Evolutionary conservation across 1,140 invertebrate species (phyloP), one percentile per base, ranked within the genome.

Genomic region (Goniozus legneri): DNA sequence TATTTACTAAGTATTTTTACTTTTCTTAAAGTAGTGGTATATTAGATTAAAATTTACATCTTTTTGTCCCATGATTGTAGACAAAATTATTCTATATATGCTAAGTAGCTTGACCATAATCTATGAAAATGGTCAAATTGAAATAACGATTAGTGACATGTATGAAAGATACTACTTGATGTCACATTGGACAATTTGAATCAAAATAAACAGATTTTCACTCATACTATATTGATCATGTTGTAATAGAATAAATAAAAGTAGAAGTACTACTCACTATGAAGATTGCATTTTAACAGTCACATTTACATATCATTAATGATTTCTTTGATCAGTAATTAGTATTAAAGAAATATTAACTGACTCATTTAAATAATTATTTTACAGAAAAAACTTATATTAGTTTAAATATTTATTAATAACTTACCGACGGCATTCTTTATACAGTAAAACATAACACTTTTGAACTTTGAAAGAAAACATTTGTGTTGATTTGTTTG

Each of bases 371-470:
- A n/a, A n/a, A n/a, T n/a, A n/a, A 6, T 27, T 27, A 27, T 27
- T 27, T 27, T 27, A 27, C 10, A 4, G 24, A 4, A 27, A 27
- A 27, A 27, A 27, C 24, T 6, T 27, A 27, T 27, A 10, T 10
- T 27, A 27, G 10, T 6, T 4, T 27, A n/a, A 13, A 4, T 20
- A 13, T 38, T 38, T 38, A 36, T 10, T 36, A 34, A 12, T 22
- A 36, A 71, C 65, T 70, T 15, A 71, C 64, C 58, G 44, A 44
- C 27, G 52, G 47, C 64, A 70, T 66, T 63, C 60, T 45, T 20
- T 45, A 31, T 36, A 31, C 42, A 33, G 50, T 41, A 35, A 42
- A 49, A 32, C 19, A 49, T 22, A 54, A 53, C 45, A 32, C 44
- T 58, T 50, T 49, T 54, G 41, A 47, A 56, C 37, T 61, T 62